These are phyloP conservation scores for Cebidichthys violaceus DNA, from an alignment of 2,113 vertebrate species.

Conservation along the genomic window DNA sequence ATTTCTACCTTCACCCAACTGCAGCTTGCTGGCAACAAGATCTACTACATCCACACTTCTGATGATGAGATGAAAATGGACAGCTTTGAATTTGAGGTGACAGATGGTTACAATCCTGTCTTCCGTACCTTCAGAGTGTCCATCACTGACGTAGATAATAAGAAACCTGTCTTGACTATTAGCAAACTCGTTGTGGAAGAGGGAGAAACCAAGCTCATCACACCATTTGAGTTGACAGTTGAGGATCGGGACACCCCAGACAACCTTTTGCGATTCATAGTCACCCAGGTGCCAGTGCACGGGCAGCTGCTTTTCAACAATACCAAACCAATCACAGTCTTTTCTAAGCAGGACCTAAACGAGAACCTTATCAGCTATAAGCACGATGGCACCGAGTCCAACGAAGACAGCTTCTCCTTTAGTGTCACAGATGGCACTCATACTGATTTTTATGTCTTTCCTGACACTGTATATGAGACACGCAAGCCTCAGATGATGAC, in stretches of 20 bases:
- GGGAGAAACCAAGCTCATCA: conserved; percentile 92
- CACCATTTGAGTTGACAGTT: conserved; percentile 93
- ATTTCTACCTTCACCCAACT: conserved; percentile 95
- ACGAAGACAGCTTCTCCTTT: conserved; percentile 95
- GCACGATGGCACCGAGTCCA: conserved; percentile 90
- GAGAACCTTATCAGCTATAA: conserved; percentile 96
- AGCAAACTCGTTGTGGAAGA: conserved; percentile 88
- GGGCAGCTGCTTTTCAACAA: conserved; percentile 92
- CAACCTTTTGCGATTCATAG: conserved; percentile 85
- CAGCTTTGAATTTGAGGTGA: conserved; percentile 98
- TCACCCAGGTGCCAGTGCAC: conserved; percentile 91
- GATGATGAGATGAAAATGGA: conserved; percentile 98
- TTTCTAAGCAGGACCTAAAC: conserved; percentile 94
- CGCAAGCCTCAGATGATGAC: conserved; percentile 92
- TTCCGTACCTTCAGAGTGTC: conserved; percentile 96
- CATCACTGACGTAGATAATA: conserved; percentile 96
- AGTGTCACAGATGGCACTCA: conserved; percentile 96
- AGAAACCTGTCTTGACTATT: conserved; percentile 93
- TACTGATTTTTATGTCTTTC: conserved; percentile 92
- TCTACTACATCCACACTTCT: conserved; percentile 96
- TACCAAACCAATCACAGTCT: conserved; percentile 83
- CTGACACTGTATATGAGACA: conserved; percentile 92
- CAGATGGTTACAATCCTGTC: conserved; percentile 95
- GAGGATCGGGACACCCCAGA: conserved; percentile 95
- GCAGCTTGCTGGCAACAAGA: conserved; percentile 95